These are phyloP conservation scores for Clarias gariepinus DNA, from an alignment of 2,113 vertebrate species.

Conservation along the genomic window DNA sequence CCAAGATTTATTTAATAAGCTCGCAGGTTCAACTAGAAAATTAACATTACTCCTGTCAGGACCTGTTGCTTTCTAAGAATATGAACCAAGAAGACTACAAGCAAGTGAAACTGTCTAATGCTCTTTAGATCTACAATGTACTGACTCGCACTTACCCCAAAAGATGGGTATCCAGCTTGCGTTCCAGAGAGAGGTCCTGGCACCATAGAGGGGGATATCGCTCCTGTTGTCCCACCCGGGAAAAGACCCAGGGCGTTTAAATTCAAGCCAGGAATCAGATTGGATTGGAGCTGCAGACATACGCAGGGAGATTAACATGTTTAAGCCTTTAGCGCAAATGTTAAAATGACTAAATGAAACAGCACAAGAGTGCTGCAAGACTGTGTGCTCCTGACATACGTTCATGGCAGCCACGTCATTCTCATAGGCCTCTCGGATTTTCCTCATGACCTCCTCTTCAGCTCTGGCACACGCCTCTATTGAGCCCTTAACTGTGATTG, in stretches of 20 bases:
- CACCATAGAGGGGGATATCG: slow-evolving; percentile 87
- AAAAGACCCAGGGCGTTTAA: slow-evolving; percentile 96
- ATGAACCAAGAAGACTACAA: not conserved
- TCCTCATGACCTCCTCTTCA: slow-evolving; percentile 97
- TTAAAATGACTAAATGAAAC: not conserved
- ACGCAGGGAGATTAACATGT: not conserved
- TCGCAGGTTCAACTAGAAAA: too few species aligned
- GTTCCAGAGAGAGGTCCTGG: slow-evolving; percentile 83
- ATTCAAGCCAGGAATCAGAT: slow-evolving; percentile 98
- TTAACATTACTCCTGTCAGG: not conserved
- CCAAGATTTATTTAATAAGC: not conserved
- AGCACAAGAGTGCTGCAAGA: not conserved
- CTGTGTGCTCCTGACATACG: slow-evolving; percentile 72
- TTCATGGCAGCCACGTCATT: slow-evolving; percentile 98
- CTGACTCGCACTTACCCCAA: slow-evolving; percentile 81
- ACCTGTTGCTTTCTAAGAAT: too few species aligned
- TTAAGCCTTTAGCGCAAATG: slow-evolving; percentile 11
- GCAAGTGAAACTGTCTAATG: too few species aligned
- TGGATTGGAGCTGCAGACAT: slow-evolving; percentile 90
- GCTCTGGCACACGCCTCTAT: slow-evolving; percentile 88
- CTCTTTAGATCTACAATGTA: not conserved
- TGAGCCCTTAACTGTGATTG: slow-evolving; percentile 91
- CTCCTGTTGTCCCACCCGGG: slow-evolving; percentile 85
- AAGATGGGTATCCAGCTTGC: slow-evolving; percentile 84
- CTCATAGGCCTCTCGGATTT: slow-evolving; percentile 94